A percentile compares a stretch with the other conserved stretches of the same genome.
Conservation (phyloP, 2,888 invertebrate species). For the Caenorhabditis sp. region DNA sequence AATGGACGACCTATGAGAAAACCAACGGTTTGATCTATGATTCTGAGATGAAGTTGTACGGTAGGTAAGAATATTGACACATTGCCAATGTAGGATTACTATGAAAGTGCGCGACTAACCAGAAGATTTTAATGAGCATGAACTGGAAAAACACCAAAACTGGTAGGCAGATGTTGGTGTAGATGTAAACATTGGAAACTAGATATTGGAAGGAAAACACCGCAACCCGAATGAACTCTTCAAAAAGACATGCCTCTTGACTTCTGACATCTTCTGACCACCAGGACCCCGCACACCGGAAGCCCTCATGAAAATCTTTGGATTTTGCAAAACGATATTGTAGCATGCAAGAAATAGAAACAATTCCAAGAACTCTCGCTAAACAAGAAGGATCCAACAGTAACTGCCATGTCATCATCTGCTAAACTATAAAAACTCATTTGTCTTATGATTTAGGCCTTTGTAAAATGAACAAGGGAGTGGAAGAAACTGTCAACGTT, state of each 20-base stretch:
- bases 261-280: too few relatives aligned
- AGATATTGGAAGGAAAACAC: not conserved
- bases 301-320: too few relatives aligned
- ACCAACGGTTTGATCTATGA: slow-evolving; percentile 36
- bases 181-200: slow-evolving; percentile 17
- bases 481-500: too few relatives aligned
- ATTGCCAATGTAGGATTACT: too few relatives aligned
- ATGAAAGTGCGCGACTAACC: slow-evolving; percentile 21
- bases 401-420: too few relatives aligned
- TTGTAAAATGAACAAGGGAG: too few relatives aligned
- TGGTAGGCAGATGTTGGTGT: not conserved
- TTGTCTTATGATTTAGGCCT: not conserved
- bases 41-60: not conserved
- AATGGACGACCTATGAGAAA: not conserved
- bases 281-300: too few relatives aligned
- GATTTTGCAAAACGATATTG: too few relatives aligned
- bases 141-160: not conserved
- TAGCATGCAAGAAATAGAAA: too few relatives aligned
- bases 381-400: too few relatives aligned
- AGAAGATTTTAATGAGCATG: slow-evolving; percentile 32
- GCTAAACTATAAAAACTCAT: too few relatives aligned
- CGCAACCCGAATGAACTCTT: not conserved
- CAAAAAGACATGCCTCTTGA: slow-evolving; percentile 16
- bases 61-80: not conserved
- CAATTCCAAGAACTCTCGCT: too few relatives aligned